Evolutionary conservation across 2,797 vertebrate genomes (phyloP).

Genomic region (Parambassis ranga): DNA sequence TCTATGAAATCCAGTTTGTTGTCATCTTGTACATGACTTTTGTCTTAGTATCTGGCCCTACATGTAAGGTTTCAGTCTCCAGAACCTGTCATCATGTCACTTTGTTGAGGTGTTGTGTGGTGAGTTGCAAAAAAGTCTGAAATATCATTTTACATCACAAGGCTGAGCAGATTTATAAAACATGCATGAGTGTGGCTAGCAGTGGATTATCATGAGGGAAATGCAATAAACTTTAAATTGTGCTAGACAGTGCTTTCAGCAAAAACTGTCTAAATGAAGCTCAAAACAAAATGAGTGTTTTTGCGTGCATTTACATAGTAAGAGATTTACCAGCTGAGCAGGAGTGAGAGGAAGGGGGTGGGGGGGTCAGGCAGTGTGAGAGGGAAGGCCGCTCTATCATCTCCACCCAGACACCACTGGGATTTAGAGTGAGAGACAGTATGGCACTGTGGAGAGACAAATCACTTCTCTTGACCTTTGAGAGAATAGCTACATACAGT

Average conservation of each 20-base stretch:
- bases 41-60: too few relatives aligned
- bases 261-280: neutral
- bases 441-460: conserved; percentile 48
- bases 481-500: conserved; percentile 63
- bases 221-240: conserved; percentile 17
- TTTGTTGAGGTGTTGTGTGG: too few relatives aligned
- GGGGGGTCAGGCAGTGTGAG: conserved; percentile 20
- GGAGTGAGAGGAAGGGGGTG: neutral
- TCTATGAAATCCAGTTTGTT: too few relatives aligned
- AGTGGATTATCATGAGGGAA: conserved; percentile 14
- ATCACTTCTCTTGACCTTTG: conserved; percentile 75
- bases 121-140: conserved; percentile 9
- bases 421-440: conserved; percentile 60
- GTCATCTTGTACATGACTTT: too few relatives aligned
- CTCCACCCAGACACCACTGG: conserved; percentile 60
- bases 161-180: conserved; percentile 19
- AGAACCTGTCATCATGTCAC: too few relatives aligned
- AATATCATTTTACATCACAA: conserved; percentile 11
- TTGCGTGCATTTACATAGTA: conserved; percentile 11
- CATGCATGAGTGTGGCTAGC: conserved; percentile 8
- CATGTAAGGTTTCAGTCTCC: too few relatives aligned
- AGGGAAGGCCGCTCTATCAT: conserved; percentile 57
- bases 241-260: neutral
- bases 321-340: conserved; percentile 7
- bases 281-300: conserved; percentile 13